A percentile compares a stretch with the other conserved stretches of the same genome.
Evolutionary conservation across 1,140 invertebrate genomes (phyloP).

Genomic region (Hycleus phaleratus): DNA sequence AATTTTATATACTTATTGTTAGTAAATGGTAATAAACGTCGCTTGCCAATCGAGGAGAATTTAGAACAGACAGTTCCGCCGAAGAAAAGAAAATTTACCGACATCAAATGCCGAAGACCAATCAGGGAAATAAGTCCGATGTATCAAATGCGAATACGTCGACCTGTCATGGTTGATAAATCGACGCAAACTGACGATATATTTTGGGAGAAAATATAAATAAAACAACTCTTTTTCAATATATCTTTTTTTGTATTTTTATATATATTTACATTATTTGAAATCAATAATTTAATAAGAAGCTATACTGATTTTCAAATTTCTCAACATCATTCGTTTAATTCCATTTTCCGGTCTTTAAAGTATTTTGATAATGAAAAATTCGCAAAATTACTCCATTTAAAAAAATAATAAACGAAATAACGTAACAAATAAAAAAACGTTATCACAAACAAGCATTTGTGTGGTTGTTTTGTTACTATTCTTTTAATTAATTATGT

Average conservation of each 20-base stretch:
- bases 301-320: conserved; percentile 8
- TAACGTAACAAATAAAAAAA: conserved; percentile 9
- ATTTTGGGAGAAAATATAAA: conserved; percentile 6
- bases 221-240: not conserved
- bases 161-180: conserved; percentile 19
- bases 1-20: not conserved
- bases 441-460: conserved; percentile 12
- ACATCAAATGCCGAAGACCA: conserved; percentile 25
- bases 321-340: too few species aligned
- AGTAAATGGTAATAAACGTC: conserved; percentile 1
- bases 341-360: too few species aligned
- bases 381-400: conserved; percentile 2
- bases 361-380: conserved; percentile 12
- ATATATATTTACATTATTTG: conserved; percentile 15
- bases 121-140: conserved; percentile 19
- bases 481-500: not conserved
- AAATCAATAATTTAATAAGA: conserved; percentile 13
- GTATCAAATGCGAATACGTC: conserved; percentile 3
- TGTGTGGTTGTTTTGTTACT: not conserved
- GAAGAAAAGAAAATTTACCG: conserved; percentile 19
- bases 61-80: not conserved
- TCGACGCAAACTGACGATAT: conserved; percentile 28
- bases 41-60: not conserved
- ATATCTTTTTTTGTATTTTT: conserved; percentile 9
- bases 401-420: conserved; percentile 4